phyloP scores from a whole-genome alignment of 1,140 invertebrate genomes.

The Grapholita molesta region DNA sequence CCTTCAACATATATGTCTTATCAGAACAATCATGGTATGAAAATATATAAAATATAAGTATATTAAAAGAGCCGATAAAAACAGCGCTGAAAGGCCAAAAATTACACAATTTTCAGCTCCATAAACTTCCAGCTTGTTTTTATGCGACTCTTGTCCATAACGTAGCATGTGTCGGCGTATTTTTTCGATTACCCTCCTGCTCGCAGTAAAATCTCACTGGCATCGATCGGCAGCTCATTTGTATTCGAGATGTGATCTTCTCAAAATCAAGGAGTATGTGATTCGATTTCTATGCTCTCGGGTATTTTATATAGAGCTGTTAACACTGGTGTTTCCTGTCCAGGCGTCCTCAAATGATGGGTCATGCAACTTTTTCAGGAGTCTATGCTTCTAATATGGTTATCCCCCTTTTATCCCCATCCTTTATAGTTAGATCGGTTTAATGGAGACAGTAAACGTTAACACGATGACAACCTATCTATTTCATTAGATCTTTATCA shows the following conservation, averaged over 20 bases:
- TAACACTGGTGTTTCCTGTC: no score
- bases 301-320: slow-evolving; percentile 41
- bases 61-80: not conserved
- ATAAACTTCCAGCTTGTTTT: not conserved
- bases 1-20: no score
- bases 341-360: no score
- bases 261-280: slow-evolving; percentile 76
- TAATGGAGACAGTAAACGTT: no score
- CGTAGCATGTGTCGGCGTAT: slow-evolving; percentile 1
- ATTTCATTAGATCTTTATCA: no score
- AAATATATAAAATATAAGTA: no score
- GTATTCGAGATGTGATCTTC: slow-evolving; percentile 57
- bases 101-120: not conserved
- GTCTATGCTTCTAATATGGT: no score
- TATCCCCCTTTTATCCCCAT: no score
- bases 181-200: slow-evolving; percentile 18
- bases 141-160: slow-evolving; percentile 4
- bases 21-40: no score
- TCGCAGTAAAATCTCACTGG: slow-evolving; percentile 19
- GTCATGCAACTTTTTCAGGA: no score
- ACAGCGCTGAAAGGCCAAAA: not conserved
- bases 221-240: slow-evolving; percentile 50
- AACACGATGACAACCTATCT: no score
- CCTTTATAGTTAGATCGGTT: no score
- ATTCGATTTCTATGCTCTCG: slow-evolving; percentile 69